Conservation (phyloP, 2,888 invertebrate genomes). For the Drosophila stalkeri region DNA sequence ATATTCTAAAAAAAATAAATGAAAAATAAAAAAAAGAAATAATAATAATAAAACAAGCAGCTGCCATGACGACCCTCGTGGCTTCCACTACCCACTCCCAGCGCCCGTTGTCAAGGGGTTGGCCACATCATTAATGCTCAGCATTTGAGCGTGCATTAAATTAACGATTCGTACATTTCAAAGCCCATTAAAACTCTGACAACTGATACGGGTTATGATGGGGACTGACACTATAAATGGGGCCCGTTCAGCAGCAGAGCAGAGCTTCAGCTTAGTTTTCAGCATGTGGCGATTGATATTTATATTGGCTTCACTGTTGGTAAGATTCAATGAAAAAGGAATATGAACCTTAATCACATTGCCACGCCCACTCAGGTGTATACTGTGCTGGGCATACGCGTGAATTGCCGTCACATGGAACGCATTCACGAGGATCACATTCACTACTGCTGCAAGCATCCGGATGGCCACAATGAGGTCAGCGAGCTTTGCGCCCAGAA, state of each 20-base stretch:
- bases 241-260: not conserved
- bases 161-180: slow-evolving; percentile 53
- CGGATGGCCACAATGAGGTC: slow-evolving; percentile 72
- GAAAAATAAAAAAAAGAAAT: slow-evolving; percentile 14
- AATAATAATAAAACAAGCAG: slow-evolving; percentile 27
- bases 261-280: slow-evolving; percentile 4
- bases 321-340: not conserved
- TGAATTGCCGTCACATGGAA: slow-evolving; percentile 59
- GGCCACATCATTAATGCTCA: slow-evolving; percentile 41
- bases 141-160: slow-evolving; percentile 41
- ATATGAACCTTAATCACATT: too few species aligned
- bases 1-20: not conserved
- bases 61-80: slow-evolving; percentile 54
- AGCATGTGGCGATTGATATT: slow-evolving; percentile 41
- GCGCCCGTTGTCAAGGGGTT: slow-evolving; percentile 45
- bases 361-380: not conserved
- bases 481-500: slow-evolving; percentile 62
- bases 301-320: slow-evolving; percentile 25
- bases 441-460: slow-evolving; percentile 75
- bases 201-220: slow-evolving; percentile 36
- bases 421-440: slow-evolving; percentile 73
- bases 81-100: not conserved
- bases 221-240: slow-evolving; percentile 47
- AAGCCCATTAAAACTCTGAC: slow-evolving; percentile 52
- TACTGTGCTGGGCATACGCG: slow-evolving; percentile 13